phyloP scores from a whole-genome alignment of 2,113 vertebrate genomes.

The Parus major region DNA sequence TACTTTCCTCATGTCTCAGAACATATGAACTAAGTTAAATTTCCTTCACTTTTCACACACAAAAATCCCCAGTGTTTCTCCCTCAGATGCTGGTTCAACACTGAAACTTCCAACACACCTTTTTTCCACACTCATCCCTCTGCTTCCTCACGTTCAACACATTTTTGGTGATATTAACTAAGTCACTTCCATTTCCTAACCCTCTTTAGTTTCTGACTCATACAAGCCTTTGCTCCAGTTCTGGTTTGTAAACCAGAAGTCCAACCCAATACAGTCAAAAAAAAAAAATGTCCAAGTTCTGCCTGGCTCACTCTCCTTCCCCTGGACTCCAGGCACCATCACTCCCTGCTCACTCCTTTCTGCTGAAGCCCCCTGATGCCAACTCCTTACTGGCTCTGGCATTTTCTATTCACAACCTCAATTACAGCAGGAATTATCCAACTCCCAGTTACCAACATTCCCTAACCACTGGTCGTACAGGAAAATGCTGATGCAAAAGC shows the following conservation, averaged over 20 bases:
- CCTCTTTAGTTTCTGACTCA: constrained; percentile 40
- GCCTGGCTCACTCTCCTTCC: neutral
- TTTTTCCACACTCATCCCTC: neutral
- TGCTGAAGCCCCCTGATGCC: neutral
- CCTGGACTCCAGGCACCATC: neutral
- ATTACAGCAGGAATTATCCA: neutral
- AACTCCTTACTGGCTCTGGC: neutral
- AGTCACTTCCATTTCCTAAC: constrained; percentile 29
- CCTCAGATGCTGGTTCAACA: neutral
- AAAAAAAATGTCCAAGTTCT: neutral
- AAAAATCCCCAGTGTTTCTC: neutral
- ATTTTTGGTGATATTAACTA: neutral
- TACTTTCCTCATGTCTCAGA: neutral
- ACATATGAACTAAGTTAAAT: neutral
- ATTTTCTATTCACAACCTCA: neutral
- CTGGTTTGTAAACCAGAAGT: neutral
- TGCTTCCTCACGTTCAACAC: neutral
- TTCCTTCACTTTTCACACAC: neutral
- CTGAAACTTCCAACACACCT: neutral
- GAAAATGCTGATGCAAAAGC: neutral
- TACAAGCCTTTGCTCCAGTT: constrained; percentile 42
- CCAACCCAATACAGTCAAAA: neutral
- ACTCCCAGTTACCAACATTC: neutral
- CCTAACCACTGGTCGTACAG: neutral
- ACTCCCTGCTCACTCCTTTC: neutral